phyloP scores from a whole-genome alignment of 2,113 vertebrate species.

The Malurus cyaneus region DNA sequence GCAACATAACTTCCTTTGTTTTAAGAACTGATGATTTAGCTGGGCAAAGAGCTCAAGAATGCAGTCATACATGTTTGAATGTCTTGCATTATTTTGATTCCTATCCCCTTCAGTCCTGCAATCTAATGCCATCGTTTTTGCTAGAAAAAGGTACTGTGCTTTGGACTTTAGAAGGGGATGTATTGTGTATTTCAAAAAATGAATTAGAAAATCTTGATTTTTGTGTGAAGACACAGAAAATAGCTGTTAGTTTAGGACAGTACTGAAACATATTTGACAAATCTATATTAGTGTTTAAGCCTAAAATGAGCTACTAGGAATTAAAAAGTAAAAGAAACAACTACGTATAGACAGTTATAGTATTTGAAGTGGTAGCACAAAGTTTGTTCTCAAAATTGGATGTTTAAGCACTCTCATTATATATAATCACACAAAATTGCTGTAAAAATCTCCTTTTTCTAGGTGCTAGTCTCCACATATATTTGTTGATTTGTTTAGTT shows the following conservation, averaged over 20 bases:
- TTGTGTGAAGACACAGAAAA: neutral
- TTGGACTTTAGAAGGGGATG: neutral
- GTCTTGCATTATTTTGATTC: constrained; percentile 1
- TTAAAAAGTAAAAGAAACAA: neutral
- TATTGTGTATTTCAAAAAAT: neutral
- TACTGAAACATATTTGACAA: neutral
- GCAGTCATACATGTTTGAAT: neutral
- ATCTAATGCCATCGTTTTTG: neutral
- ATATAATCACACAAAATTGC: constrained; percentile 71
- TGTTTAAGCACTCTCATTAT: constrained; percentile 82
- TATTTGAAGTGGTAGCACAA: constrained; percentile 36
- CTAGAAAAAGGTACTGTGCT: neutral
- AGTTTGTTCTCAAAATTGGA: constrained; percentile 72
- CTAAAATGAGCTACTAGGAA: neutral
- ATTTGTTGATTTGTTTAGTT: constrained; percentile 66
- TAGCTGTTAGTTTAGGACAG: neutral
- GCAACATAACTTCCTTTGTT: neutral
- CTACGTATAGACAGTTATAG: neutral
- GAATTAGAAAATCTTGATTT: neutral
- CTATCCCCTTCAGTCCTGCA: neutral
- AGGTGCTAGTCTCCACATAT: constrained; percentile 28
- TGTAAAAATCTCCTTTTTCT: constrained; percentile 68
- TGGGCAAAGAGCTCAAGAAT: neutral
- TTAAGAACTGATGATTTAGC: neutral
- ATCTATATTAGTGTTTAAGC: neutral